Conservation (phyloP, 2,888 invertebrate species). For the Invenusta paracnida region DNA sequence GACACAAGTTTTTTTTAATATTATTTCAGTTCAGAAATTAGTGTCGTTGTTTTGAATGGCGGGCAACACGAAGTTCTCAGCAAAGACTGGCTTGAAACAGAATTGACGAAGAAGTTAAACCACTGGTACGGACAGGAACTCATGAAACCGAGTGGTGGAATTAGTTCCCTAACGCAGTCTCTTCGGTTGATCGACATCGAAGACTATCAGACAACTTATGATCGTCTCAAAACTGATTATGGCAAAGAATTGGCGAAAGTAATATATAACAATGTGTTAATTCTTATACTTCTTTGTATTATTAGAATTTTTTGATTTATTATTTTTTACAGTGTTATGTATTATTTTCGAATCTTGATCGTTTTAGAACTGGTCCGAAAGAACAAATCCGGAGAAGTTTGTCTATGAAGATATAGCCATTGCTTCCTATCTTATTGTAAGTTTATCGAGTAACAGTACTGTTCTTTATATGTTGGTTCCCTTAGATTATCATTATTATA, state of each 20-base stretch:
- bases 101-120: slow-evolving; percentile 3
- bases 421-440: slow-evolving; percentile 54
- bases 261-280: too few relatives aligned
- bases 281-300: too few relatives aligned
- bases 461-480: not conserved
- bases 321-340: too few relatives aligned
- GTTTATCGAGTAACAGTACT: too few relatives aligned
- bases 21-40: not conserved
- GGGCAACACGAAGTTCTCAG: not conserved
- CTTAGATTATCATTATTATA: not conserved
- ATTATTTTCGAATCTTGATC: too few relatives aligned
- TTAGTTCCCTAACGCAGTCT: not conserved
- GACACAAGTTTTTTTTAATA: not conserved
- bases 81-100: not conserved
- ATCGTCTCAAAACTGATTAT: slow-evolving; percentile 30
- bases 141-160: not conserved
- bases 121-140: slow-evolving; percentile 33
- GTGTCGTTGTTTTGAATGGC: not conserved
- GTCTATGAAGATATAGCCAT: slow-evolving; percentile 94
- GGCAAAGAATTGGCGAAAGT: slow-evolving; percentile 36
- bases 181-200: slow-evolving; percentile 23
- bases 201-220: slow-evolving; percentile 8
- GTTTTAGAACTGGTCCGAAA: slow-evolving; percentile 78
- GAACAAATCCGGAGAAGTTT: slow-evolving; percentile 86
- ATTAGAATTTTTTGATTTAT: too few relatives aligned